Base-by-base conservation (phyloP, 2,888 invertebrate species). In the Xanthorhoe spadicearia region DNA sequence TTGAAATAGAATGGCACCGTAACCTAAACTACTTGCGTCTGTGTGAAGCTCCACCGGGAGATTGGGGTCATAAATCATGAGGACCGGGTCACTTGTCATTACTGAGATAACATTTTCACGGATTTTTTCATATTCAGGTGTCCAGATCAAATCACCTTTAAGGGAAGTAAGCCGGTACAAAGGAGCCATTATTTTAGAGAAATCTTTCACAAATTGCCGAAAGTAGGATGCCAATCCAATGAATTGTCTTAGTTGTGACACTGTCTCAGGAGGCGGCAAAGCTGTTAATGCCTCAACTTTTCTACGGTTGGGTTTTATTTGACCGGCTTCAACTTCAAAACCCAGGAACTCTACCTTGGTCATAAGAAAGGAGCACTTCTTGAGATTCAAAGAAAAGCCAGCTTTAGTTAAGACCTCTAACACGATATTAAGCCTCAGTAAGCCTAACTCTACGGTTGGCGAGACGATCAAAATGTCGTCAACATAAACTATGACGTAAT, bases 331-430 rank as follows among this genome's bases (percentile, higher is more conserved):
- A 6, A 78, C 59, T 7, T 69, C 70, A 58, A 61, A 74, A 0
- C 38, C 54, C 1, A 78, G 32, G 60, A 63, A 77, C 23, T 77
- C 67, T 0, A 77, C 65, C 0, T 32, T 7, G 0, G 13, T 50
- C 43, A 69, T 75, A 0, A 76, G 49, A 54, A 77, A 76, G 0
- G 71, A 59, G 28, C 75, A 78, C 52, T 78, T 78, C 7, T 60
- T 57, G 0, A 75, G 5, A 23, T 78, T 78, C 0, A 78, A 15
- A 0, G 74, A 74, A 59, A 77, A 76, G 0, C 73, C 75, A 1
- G 69, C 66, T 4, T 70, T 50, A 0, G 60, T 17, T 1, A 54
- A 32, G 0, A 35, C 58, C 6, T 48, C 38, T 0, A 70, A 35
- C 0, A 72, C 70, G 7, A 50, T 46, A 0, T 50, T 48, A 1